These are phyloP conservation scores for Gobionotothen gibberifrons DNA, from an alignment of 2,797 vertebrate genomes.

Conservation along the genomic window DNA sequence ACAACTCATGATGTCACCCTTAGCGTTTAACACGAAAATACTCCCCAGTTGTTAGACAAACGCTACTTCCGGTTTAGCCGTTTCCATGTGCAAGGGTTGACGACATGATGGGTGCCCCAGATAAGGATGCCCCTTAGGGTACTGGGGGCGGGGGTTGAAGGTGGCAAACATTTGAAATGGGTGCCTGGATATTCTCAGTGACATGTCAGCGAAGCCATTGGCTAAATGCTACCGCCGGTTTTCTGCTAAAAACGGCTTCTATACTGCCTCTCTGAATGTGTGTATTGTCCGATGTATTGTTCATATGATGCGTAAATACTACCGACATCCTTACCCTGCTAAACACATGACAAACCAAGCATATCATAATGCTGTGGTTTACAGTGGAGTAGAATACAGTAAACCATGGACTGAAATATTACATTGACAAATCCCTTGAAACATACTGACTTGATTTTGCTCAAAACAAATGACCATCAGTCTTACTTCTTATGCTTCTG, in stretches of 20 bases:
- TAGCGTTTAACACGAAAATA: constrained; percentile 62
- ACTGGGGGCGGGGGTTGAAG: constrained; percentile 10
- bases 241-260: neutral
- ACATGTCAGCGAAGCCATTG: constrained; percentile 43
- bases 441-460: constrained; percentile 8
- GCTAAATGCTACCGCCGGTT: constrained; percentile 4
- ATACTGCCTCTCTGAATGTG: constrained; percentile 7
- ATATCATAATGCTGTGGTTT: neutral
- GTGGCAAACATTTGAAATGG: constrained; percentile 46
- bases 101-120: constrained; percentile 75
- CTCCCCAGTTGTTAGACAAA: constrained; percentile 57
- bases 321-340: neutral
- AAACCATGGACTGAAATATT: neutral
- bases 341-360: neutral
- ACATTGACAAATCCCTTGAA: neutral
- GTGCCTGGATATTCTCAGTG: constrained; percentile 44
- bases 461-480: neutral
- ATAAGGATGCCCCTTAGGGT: constrained; percentile 62
- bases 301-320: neutral
- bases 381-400: neutral
- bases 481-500: neutral
- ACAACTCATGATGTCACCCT: constrained; percentile 84
- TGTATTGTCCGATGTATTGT: neutral
- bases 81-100: constrained; percentile 43
- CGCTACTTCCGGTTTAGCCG: constrained; percentile 72